Conservation (phyloP, 2,888 invertebrate genomes). For the Eristalinus sepulchralis region DNA sequence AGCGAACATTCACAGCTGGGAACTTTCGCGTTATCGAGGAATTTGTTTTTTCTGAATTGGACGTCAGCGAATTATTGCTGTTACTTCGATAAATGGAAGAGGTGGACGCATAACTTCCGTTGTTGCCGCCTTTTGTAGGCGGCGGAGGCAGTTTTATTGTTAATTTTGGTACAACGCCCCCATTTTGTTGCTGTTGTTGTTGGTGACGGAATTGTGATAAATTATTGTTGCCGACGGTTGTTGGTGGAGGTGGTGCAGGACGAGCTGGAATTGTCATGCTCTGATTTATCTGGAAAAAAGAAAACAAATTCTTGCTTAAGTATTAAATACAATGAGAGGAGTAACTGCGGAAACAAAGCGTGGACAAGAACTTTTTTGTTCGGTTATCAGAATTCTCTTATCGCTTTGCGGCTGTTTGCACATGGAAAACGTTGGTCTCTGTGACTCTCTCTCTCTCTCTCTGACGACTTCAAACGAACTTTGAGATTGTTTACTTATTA, state of each 20-base stretch:
- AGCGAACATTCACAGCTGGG: constrained; percentile 77
- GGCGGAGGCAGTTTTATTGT: constrained; percentile 80
- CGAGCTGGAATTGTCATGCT: constrained; percentile 80
- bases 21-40: constrained; percentile 78
- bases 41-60: constrained; percentile 48
- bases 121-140: constrained; percentile 73
- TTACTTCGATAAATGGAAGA: constrained; percentile 70
- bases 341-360: neutral
- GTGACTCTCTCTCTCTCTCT: neutral
- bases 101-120: constrained; percentile 57
- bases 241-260: constrained; percentile 80
- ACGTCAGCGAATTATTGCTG: constrained; percentile 64
- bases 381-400: constrained; percentile 18
- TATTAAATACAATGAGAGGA: neutral
- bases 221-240: constrained; percentile 76
- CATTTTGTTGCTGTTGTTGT: constrained; percentile 75
- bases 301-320: neutral
- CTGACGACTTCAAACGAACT: neutral
- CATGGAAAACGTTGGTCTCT: neutral
- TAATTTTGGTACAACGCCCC: constrained; percentile 75
- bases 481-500: neutral
- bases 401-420: neutral
- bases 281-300: constrained; percentile 55
- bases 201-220: constrained; percentile 78
- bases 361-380: neutral